Percentiles rank a stretch among this genome's conserved stretches.
Evolutionary conservation across 2,888 invertebrate species (phyloP).

Genomic region (Tanytarsus gracilentus): DNA sequence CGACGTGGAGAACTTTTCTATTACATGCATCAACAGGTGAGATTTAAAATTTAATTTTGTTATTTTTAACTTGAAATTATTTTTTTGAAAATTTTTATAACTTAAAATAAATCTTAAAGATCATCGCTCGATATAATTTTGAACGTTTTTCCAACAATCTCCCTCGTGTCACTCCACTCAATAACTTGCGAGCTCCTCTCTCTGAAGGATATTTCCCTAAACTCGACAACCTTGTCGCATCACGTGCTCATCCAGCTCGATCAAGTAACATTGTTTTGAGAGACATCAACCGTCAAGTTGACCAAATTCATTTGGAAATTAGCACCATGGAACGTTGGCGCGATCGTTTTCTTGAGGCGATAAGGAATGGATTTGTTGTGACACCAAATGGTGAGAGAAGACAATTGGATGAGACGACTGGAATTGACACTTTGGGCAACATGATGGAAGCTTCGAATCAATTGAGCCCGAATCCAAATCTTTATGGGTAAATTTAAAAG

Average conservation of each 20-base stretch:
- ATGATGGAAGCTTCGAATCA: slow-evolving; percentile 63
- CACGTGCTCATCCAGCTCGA: slow-evolving; percentile 47
- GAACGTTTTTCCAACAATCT: slow-evolving; percentile 67
- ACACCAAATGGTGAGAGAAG: slow-evolving; percentile 44
- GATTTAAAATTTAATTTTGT: too few relatives aligned
- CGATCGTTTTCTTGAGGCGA: slow-evolving; percentile 4
- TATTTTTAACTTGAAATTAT: too few relatives aligned
- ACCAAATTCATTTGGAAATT: slow-evolving; percentile 57
- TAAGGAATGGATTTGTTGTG: neutral
- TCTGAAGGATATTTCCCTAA: slow-evolving; percentile 76
- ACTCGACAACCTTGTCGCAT: slow-evolving; percentile 66
- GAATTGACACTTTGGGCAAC: slow-evolving; percentile 72
- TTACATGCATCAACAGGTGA: slow-evolving; percentile 65
- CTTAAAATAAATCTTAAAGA: too few relatives aligned
- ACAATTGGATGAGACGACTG: slow-evolving; percentile 54
- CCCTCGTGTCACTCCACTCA: slow-evolving; percentile 52
- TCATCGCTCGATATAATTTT: slow-evolving; percentile 56
- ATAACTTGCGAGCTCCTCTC: slow-evolving; percentile 60
- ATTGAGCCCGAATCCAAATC: slow-evolving; percentile 56
- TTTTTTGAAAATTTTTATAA: too few relatives aligned
- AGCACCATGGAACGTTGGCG: slow-evolving; percentile 34
- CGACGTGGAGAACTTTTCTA: slow-evolving; percentile 70
- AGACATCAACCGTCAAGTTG: slow-evolving; percentile 58
- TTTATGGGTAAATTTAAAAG: slow-evolving; percentile 52
- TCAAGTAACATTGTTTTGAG: slow-evolving; percentile 44